Evolutionary conservation across 1,140 invertebrate genomes (phyloP), one percentile per base, ranked within the genome.

Genomic region (Ectropis grisescens): DNA sequence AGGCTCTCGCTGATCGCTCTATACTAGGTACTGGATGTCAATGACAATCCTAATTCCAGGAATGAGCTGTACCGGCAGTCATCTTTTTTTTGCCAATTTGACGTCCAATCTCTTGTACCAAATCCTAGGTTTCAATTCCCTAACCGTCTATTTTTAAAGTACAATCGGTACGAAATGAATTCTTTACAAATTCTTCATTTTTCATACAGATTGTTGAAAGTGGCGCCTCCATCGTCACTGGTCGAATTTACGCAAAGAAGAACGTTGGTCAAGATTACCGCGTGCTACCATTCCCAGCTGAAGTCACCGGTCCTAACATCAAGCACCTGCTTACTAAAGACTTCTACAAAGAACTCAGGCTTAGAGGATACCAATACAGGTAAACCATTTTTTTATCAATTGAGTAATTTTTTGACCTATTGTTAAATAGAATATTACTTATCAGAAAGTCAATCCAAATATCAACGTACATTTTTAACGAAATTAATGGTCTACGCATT

Each of bases 321-420:
- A 56, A 84, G 69, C 8, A 83, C 61, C 4, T 89, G 32, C 83
- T 83, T 0, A 82, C 80, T 0, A 89, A 88, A 32, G 96, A 98
- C 64, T 87, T 98, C 32, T 98, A 98, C 69, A 97, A 97, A 62
- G 96, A 98, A 71, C 72, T 98, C 0, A 85, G 90, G 54, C 84
- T 98, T 0, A 85, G 95, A 54, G 97, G 97, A 1, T 98, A 98
- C 64, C 90, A 98, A 41, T 98, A 98, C 75, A 88, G 85, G 84
- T 85, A 58, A 46, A 30, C 26, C 11, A 10, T 8, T 30, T 2
- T n/a, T n/a, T n/a, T n/a, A n/a, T n/a, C n/a, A n/a, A n/a, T n/a
- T n/a, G n/a, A n/a, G n/a, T n/a, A 26, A 26, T 40, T 16, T 29
- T 12, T 4, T 7, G 14, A 1, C 1, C 14, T 8, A 1, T 29